These are phyloP conservation scores for Isurus oxyrinchus DNA, from an alignment of 2,113 vertebrate species.

Conservation along the genomic window DNA sequence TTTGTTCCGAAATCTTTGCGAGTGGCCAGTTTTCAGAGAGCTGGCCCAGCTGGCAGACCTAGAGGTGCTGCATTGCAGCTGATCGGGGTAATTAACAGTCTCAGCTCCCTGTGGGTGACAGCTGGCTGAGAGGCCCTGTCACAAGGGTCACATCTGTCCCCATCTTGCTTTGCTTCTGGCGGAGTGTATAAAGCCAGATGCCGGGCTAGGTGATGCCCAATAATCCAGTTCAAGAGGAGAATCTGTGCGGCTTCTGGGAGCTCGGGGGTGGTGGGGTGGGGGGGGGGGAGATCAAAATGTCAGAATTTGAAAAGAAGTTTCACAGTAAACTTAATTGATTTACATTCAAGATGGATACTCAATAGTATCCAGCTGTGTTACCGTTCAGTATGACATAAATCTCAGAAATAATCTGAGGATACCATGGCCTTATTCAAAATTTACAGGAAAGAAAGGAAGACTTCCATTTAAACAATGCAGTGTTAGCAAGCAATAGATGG, in stretches of 20 bases:
- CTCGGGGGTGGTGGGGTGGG: no score
- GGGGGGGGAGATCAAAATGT: not conserved
- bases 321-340: not conserved
- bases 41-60: slow-evolving; percentile 69
- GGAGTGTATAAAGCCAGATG: slow-evolving; percentile 54
- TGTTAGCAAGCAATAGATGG: no score
- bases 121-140: slow-evolving; percentile 63
- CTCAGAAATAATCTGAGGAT: not conserved
- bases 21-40: slow-evolving; percentile 56
- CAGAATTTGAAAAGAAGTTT: not conserved
- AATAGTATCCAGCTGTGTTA: not conserved
- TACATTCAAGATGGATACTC: not conserved
- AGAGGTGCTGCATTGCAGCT: slow-evolving; percentile 62
- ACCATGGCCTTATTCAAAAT: not conserved
- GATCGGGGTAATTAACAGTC: slow-evolving; percentile 69
- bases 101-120: slow-evolving; percentile 64
- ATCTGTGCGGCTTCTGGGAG: not conserved
- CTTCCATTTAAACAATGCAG: no score
- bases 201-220: not conserved
- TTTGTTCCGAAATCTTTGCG: slow-evolving; percentile 69
- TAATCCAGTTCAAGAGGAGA: not conserved
- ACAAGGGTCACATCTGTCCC: slow-evolving; percentile 68
- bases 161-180: slow-evolving; percentile 58
- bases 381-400: not conserved
- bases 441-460: not conserved